These are phyloP conservation scores for Chrysomela aeneicollis DNA, from an alignment of 2,888 invertebrate genomes.

Conservation along the genomic window DNA sequence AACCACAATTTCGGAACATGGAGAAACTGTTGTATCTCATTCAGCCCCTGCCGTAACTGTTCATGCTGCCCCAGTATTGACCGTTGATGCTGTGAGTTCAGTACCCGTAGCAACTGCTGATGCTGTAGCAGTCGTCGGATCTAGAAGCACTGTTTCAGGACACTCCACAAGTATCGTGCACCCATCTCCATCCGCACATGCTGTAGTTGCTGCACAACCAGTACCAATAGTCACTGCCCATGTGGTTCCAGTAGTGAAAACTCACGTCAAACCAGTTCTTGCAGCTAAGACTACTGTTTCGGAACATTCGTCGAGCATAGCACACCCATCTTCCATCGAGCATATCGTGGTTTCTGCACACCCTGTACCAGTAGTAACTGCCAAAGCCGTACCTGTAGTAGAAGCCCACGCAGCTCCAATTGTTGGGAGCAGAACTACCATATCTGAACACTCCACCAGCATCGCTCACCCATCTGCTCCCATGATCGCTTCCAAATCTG, in stretches of 20 bases:
- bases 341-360: constrained; percentile 11
- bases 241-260: not conserved
- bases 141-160: constrained; percentile 12
- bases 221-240: constrained; percentile 7
- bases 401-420: constrained; percentile 7
- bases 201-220: not conserved
- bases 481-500: constrained; percentile 24
- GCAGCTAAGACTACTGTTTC: constrained; percentile 20
- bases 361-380: constrained; percentile 4
- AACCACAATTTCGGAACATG: constrained; percentile 11
- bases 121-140: constrained; percentile 7
- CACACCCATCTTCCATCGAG: constrained; percentile 15
- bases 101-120: constrained; percentile 10
- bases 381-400: constrained; percentile 10
- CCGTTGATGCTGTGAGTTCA: not conserved
- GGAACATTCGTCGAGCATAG: constrained; percentile 7
- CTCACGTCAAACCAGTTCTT: constrained; percentile 12
- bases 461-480: constrained; percentile 15
- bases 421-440: constrained; percentile 10
- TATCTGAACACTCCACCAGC: constrained; percentile 17
- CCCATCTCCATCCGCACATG: not conserved
- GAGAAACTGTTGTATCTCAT: constrained; percentile 13
- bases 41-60: constrained; percentile 5
- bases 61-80: constrained; percentile 6
- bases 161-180: constrained; percentile 1